Base-by-base conservation (phyloP, 2,888 invertebrate species). In the Antheraea yamamai region DNA sequence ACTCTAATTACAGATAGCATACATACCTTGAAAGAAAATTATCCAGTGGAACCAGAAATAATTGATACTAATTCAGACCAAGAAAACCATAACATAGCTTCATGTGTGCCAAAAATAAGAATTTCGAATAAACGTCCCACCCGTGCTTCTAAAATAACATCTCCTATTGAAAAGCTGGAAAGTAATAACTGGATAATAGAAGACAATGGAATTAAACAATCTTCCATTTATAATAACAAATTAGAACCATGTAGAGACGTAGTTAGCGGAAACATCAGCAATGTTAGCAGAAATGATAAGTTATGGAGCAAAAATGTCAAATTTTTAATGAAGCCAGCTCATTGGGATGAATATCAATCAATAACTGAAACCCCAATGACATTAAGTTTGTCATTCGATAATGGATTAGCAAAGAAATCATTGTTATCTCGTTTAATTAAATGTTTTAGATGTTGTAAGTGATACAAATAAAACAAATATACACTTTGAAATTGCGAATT, bases 401-500 rank as follows among this genome's bases (percentile, higher is more conserved):
- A 85, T 39, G 78, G 71, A 68, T 75, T 78, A 52, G 78, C 78
- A 0, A 84, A 84, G 73, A 79, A 81, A 74, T 81, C 90, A 4
- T 92, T 92, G 87, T 84, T 86, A 71, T 85, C 82, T 77, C 85
- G 89, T 26, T 78, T 92, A 10, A 75, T 86, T 2, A 84, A 81
- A 74, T 90, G 81, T 79, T 81, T 93, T 64, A 85, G 81, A 76
- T 93, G 94, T 77, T 92, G 90, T 87, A 91, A 90, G 82, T 88
- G 87, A 79, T 79, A 76, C 76, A 88, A 92, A 91, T 89, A 85
- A 93, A 92, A 93, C 86, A 79, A 85, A 73, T 71, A 26, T 51
- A 75, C 79, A 80, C 79, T 87, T 88, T 89, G 83, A 85, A 87
- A 90, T 91, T 88, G 92, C 88, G 94, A 95, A 94, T 95, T 95